phyloP scores from a whole-genome alignment of 2,113 vertebrate genomes.

The Grallaria varia region DNA sequence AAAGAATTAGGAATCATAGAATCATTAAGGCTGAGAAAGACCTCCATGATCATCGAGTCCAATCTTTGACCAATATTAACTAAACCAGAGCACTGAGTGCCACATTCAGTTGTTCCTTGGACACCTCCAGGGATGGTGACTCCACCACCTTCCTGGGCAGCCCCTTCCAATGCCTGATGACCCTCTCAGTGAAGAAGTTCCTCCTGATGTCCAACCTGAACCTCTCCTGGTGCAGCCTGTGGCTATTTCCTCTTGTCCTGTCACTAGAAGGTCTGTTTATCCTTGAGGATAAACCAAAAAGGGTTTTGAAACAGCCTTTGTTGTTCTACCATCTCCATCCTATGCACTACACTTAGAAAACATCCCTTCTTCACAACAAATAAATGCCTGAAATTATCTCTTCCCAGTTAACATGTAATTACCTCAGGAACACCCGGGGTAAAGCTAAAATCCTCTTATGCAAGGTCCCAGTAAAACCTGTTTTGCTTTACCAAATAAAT shows the following conservation, averaged over 20 bases:
- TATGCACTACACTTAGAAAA: background rate
- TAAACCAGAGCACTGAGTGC: background rate
- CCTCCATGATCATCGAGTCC: background rate
- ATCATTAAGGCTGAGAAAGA: background rate
- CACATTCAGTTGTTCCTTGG: background rate
- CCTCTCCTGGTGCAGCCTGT: background rate
- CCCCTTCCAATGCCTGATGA: background rate
- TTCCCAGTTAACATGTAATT: background rate
- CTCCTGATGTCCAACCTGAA: background rate
- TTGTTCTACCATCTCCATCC: background rate
- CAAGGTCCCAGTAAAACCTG: background rate
- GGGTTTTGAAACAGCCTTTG: background rate
- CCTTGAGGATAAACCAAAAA: background rate
- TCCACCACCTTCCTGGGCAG: background rate
- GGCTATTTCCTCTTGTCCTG: background rate
- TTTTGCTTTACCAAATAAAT: background rate
- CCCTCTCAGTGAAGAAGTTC: background rate
- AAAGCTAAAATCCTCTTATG: background rate
- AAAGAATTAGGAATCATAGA: fast-evolving
- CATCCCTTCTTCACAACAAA: background rate
- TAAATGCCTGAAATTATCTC: background rate
- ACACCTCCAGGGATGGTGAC: background rate
- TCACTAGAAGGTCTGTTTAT: background rate
- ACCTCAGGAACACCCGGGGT: background rate
- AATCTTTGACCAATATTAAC: background rate